Evolutionary conservation across 2,797 vertebrate genomes (phyloP), one percentile per base, ranked within the genome.

Genomic region (Microtus californicus): DNA sequence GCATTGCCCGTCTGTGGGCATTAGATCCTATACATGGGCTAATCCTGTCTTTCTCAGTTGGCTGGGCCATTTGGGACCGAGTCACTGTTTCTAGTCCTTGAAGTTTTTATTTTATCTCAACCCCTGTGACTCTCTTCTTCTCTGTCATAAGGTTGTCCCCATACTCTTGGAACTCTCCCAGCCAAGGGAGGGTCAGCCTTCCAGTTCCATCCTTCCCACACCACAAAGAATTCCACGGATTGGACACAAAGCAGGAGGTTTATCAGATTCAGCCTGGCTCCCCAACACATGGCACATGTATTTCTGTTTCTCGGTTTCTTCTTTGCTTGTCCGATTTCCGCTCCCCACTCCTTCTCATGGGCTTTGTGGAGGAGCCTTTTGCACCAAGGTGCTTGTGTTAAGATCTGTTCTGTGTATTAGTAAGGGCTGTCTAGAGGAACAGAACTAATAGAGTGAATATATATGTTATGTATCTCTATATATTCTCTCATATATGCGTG

Each of bases 11-110:
- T n/a, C 15, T 29, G 31, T 89, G 29, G 79, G 65, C 23, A 6
- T 71, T 37, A 17, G 80, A 63, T 34, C 29, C n/a, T 12, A 0
- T 8, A 0, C 2, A 4, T 7, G 31, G 31, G 10, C 25, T 4
- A 6, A 4, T 27, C 6, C 21, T 1, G 12, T n/a, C 51, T 19
- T 48, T 45, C 74, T 82, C 31, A 12, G 45, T 27, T 25, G 43
- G 0, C 25, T 4, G 29, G 37, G 21, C 56, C 61, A 17, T 27
- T 5, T n/a, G 92, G 21, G 31, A 25, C 6, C 5, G 4, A 6
- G 23, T 8, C 27, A 56, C 21, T 40, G 10, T 23, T 34, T 59
- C 2, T n/a, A 73, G 25, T 45, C 63, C 11, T 2, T 0, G 0
- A 48, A 25, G 12, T 74, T 93, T 71, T 77, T 23, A 59, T 59